Evolutionary conservation across 2,113 vertebrate species (phyloP).

Genomic region (Grallaria varia): DNA sequence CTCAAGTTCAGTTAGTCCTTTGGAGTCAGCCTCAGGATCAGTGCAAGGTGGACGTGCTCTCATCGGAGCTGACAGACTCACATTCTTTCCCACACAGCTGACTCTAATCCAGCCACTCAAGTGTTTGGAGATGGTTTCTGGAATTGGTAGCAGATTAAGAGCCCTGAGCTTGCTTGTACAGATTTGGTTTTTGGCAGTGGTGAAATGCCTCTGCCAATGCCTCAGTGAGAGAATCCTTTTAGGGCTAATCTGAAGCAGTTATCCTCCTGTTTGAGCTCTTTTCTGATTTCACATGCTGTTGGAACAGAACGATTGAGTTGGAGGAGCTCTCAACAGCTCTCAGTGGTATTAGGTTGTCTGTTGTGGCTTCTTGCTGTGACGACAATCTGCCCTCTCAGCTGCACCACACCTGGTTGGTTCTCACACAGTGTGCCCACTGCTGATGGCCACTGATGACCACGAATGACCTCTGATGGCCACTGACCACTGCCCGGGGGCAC

Average conservation of each 20-base stretch:
- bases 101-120: neutral
- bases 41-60: neutral
- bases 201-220: neutral
- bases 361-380: neutral
- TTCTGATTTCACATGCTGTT: neutral
- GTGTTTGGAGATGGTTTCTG: neutral
- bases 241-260: neutral
- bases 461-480: no score
- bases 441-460: neutral
- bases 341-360: neutral
- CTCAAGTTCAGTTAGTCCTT: neutral
- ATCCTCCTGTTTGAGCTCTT: rapidly evolving
- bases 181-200: neutral
- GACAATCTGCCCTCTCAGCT: neutral
- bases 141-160: neutral
- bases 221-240: neutral
- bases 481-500: neutral
- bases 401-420: neutral
- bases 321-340: neutral
- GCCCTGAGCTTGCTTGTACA: neutral
- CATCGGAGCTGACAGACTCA: neutral
- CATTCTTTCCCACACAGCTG: neutral
- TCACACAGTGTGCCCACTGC: neutral
- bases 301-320: neutral
- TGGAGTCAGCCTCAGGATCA: neutral